A percentile compares a stretch with the other conserved stretches of the same genome.
phyloP scores from a whole-genome alignment of 2,113 vertebrate species.

The Neodontobutis hainanensis region DNA sequence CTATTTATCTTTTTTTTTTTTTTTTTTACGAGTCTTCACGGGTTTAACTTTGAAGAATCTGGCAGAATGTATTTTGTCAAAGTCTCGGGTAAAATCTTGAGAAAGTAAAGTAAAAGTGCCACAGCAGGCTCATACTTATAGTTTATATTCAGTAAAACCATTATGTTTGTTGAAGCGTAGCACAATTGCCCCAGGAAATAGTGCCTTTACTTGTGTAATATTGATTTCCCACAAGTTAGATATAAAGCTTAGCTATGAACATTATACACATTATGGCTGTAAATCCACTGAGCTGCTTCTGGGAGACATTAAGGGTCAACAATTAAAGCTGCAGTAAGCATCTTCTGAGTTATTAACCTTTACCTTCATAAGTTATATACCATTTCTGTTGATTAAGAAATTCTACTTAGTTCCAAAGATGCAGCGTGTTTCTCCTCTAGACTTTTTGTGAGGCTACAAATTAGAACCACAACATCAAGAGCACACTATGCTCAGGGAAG shows the following conservation, averaged over 20 bases:
- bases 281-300: neutral
- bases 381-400: no score
- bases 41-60: no score
- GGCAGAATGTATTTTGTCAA: constrained; percentile 9
- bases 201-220: constrained; percentile 19
- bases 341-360: neutral
- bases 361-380: neutral
- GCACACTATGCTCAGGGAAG: no score
- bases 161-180: constrained; percentile 41
- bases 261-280: neutral
- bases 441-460: no score
- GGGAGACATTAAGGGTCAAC: neutral
- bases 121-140: constrained; percentile 44
- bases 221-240: constrained; percentile 26
- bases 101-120: constrained; percentile 12
- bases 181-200: constrained; percentile 18
- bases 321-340: neutral
- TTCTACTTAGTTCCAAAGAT: no score
- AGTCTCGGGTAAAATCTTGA: constrained; percentile 19
- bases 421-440: no score
- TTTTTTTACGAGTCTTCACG: neutral
- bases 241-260: constrained; percentile 8
- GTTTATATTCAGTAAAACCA: constrained; percentile 30
- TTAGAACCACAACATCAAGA: no score
- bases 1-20: neutral